Percentiles rank a stretch among this genome's conserved stretches.
Evolutionary conservation across 1,140 invertebrate genomes (phyloP).

Genomic region (Drosophila yakuba): DNA sequence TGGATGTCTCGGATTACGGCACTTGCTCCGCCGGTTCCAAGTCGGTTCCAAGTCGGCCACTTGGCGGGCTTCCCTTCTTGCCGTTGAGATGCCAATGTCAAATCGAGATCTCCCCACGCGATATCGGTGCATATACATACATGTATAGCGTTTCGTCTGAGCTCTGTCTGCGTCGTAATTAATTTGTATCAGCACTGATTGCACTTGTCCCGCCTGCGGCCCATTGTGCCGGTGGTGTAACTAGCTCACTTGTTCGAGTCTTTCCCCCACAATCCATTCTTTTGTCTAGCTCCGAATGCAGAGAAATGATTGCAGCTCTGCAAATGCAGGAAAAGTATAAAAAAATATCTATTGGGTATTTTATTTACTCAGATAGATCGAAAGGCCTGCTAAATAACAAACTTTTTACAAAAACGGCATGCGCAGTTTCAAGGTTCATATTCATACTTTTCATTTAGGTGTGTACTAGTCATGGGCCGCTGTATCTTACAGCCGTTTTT

Average conservation of each 20-base stretch:
- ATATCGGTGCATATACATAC: neutral
- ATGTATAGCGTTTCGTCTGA: slow-evolving; percentile 39
- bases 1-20: slow-evolving; percentile 37
- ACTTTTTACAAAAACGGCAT: no score
- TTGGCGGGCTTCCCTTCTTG: slow-evolving; percentile 39
- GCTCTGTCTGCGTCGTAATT: slow-evolving; percentile 61
- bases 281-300: neutral
- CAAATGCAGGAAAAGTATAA: neutral
- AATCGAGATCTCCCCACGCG: slow-evolving; percentile 59
- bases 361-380: no score
- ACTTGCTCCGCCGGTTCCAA: slow-evolving; percentile 37
- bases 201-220: slow-evolving; percentile 34
- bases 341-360: no score
- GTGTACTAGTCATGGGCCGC: no score
- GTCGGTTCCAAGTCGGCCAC: slow-evolving; percentile 3
- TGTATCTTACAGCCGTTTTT: neutral
- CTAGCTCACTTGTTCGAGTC: slow-evolving; percentile 5
- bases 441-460: no score
- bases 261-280: slow-evolving; percentile 7
- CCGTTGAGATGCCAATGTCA: slow-evolving; percentile 32
- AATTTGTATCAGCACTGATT: slow-evolving; percentile 63
- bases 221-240: slow-evolving; percentile 11
- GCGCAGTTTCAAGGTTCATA: no score
- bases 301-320: no score
- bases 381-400: no score